Base-by-base conservation (phyloP, 2,888 invertebrate genomes). In the Drosophila pegasa region DNA sequence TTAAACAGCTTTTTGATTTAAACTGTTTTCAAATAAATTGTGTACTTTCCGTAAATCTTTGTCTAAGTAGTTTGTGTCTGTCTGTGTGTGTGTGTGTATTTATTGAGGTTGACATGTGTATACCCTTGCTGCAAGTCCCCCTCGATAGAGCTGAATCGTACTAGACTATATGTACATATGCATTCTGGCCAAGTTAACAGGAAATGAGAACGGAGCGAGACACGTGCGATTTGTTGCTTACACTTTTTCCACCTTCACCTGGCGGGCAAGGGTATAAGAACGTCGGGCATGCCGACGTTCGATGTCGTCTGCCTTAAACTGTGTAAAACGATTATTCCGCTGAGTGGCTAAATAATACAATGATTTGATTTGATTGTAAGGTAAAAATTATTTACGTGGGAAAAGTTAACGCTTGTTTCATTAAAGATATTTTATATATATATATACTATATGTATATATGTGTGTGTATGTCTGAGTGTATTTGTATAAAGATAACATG, bases 401-500 rank as follows among this genome's bases (percentile, higher is more conserved):
- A 80, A 77, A 83, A 86, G 88, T 84, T 87, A 88, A 86, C 88
- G 64, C 71, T 84, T 85, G 80, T 82, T 86, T 75, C 72, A 59
- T 63, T 69, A 25, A 63, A 56, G 64, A 57, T 55, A 52, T 56
- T 33, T 16, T n/a, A 22, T 37, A 54, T 48, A 41, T 62, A 22
- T 59, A 37, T 71, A 22, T 29, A 33, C 16, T 48, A 33, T 57
- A 27, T 61, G 7, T 60, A 16, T 40, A 9, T 48, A 3, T 47
- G 5, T 37, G 4, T 45, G 3, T 29, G 16, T 43, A 8, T 27
- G 6, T 29, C 7, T 29, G 6, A 27, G 27, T 45, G 7, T 60
- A 29, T 25, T 45, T 45, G 43, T 64, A 25, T 63, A 50, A 41
- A 35, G 43, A 50, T 50, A 50, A 50, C 33, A 35, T 64, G 48